Percentiles rank a stretch among this genome's conserved stretches.
Conservation (phyloP, 2,888 invertebrate genomes). For the Leptinotarsa rubiginosa region DNA sequence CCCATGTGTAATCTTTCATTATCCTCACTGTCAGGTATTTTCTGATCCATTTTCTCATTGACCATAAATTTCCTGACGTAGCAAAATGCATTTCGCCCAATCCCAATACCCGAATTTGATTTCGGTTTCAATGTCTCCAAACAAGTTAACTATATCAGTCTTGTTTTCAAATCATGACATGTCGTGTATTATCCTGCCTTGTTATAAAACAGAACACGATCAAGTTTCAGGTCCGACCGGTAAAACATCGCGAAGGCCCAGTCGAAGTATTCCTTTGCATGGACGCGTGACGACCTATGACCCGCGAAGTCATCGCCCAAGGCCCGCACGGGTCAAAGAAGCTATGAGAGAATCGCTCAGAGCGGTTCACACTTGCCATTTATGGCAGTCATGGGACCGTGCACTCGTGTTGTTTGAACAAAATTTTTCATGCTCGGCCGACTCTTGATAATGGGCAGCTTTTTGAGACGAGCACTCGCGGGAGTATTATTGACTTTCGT, state of each 20-base stretch:
- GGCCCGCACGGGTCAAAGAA: constrained; percentile 61
- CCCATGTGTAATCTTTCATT: too few species aligned
- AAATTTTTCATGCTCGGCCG: constrained; percentile 37
- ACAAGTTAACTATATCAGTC: too few species aligned
- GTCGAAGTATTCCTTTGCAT: constrained; percentile 3
- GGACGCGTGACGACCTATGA: constrained; percentile 32
- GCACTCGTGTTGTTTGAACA: constrained; percentile 13
- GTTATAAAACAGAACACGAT: not conserved
- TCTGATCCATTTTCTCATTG: too few species aligned
- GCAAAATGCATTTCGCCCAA: too few species aligned
- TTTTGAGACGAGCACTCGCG: not conserved
- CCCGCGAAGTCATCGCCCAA: constrained; percentile 40
- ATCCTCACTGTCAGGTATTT: too few species aligned
- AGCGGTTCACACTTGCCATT: constrained; percentile 39
- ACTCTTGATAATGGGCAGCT: constrained; percentile 29
- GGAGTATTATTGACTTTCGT: constrained; percentile 29
- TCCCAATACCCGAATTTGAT: too few species aligned
- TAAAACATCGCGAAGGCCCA: constrained; percentile 8
- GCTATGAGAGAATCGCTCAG: constrained; percentile 28
- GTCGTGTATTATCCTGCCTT: not conserved
- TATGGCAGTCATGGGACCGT: constrained; percentile 24
- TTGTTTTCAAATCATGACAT: too few species aligned
- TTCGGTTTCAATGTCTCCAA: too few species aligned
- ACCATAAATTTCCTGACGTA: too few species aligned
- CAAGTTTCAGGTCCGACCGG: not conserved